A percentile compares a stretch with the other conserved stretches of the same genome.
Evolutionary conservation across 2,888 invertebrate species (phyloP).

Genomic region (Bugulina stolonifera): DNA sequence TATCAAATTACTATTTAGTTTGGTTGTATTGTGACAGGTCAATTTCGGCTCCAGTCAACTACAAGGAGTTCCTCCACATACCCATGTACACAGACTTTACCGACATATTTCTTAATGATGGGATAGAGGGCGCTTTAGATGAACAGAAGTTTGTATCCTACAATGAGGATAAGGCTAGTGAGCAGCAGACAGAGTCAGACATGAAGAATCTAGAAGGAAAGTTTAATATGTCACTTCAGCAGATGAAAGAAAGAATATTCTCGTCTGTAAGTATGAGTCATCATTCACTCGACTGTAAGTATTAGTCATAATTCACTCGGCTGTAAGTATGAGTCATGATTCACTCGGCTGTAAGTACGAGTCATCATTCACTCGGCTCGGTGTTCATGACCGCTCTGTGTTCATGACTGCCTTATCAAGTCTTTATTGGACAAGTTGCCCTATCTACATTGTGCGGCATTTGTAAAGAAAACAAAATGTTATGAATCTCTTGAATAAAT

Average conservation of each 20-base stretch:
- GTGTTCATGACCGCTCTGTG: too few species aligned
- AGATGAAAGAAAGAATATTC: conserved; percentile 47
- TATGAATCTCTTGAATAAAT: too few species aligned
- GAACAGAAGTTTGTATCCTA: conserved; percentile 44
- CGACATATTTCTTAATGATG: conserved; percentile 42
- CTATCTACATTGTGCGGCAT: too few species aligned
- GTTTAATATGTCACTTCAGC: conserved; percentile 48
- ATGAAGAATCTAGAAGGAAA: conserved; percentile 47
- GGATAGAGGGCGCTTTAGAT: conserved; percentile 33
- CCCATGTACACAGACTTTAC: conserved; percentile 43
- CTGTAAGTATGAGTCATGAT: conserved; percentile 35
- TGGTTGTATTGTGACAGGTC: too few species aligned
- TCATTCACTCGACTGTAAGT: conserved; percentile 36
- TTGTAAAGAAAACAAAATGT: too few species aligned
- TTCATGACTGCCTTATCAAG: too few species aligned
- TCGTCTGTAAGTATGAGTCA: conserved; percentile 38
- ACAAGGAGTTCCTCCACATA: conserved; percentile 38
- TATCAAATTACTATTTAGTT: too few species aligned
- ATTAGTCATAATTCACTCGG: conserved; percentile 30
- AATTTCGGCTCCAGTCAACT: conserved; percentile 43
- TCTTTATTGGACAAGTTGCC: too few species aligned
- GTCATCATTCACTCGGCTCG: not conserved
- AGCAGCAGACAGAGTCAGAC: conserved; percentile 48
- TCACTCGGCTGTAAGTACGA: conserved; percentile 38
- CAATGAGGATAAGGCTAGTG: conserved; percentile 43